Evolutionary conservation across 2,797 vertebrate species (phyloP).

Genomic region (Ispidina lecontei): DNA sequence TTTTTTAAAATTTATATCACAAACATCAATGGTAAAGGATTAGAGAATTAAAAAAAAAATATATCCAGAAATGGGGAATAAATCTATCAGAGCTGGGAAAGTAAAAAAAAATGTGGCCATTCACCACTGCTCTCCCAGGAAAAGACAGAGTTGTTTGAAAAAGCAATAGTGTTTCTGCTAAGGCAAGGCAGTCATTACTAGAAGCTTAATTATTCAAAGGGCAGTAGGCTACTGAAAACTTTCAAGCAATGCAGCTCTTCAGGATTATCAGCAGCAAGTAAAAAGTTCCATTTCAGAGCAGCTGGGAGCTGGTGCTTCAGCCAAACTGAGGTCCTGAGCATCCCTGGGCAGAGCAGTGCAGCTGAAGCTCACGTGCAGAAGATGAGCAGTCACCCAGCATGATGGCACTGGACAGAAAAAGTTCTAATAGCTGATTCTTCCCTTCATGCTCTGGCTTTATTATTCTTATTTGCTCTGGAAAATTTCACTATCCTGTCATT

Average conservation of each 20-base stretch:
- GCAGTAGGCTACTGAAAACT: not conserved
- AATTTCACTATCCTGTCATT: constrained; percentile 26
- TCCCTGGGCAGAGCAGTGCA: not conserved
- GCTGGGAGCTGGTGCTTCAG: not conserved
- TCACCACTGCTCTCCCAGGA: not conserved
- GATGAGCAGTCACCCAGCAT: not conserved
- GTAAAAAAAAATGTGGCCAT: not conserved
- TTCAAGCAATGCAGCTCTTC: not conserved
- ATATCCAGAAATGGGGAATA: not conserved
- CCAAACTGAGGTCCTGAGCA: not conserved
- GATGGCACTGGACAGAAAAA: not conserved
- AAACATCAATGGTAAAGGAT: not conserved
- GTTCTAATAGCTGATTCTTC: not conserved
- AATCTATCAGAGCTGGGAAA: not conserved
- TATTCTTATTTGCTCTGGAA: constrained; percentile 38
- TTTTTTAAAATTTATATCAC: no score
- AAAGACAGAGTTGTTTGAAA: not conserved
- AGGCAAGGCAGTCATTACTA: not conserved
- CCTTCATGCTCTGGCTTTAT: not conserved
- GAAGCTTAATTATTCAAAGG: not conserved
- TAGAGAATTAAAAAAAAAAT: not conserved
- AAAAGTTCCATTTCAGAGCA: not conserved
- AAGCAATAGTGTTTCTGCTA: not conserved
- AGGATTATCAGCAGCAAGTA: accelerated
- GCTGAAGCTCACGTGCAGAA: not conserved